Conservation (phyloP, 2,888 invertebrate genomes). For the Cheiracanthium punctorium region DNA sequence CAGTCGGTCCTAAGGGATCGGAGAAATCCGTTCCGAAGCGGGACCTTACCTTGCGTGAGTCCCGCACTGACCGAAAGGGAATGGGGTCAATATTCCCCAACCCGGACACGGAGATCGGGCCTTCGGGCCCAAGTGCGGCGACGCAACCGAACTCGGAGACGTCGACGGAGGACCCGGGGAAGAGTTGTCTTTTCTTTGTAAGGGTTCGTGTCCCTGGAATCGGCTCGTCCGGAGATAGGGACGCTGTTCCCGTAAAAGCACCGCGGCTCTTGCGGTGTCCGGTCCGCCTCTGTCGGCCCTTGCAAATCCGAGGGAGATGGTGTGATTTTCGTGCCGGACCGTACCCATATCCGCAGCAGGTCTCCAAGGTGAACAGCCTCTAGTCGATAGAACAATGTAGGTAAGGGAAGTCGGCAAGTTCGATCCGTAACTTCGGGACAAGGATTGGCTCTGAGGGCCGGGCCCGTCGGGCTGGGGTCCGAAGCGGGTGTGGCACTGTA, state of each 20-base stretch:
- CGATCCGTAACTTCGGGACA: slow-evolving; percentile 80
- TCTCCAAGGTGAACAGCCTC: slow-evolving; percentile 84
- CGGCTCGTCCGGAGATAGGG: slow-evolving; percentile 77
- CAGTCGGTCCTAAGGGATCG: slow-evolving; percentile 75
- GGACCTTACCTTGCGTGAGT: too few relatives aligned
- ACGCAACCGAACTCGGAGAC: too few relatives aligned
- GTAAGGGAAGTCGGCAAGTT: slow-evolving; percentile 84
- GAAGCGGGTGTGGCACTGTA: slow-evolving; percentile 75
- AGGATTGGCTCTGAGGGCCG: slow-evolving; percentile 85
- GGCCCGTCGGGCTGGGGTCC: slow-evolving; percentile 80
- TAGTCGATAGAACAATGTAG: slow-evolving; percentile 83
- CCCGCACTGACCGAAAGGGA: too few relatives aligned
- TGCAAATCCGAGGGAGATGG: too few relatives aligned
- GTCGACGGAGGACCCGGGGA: too few relatives aligned
- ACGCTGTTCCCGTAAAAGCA: slow-evolving; percentile 76
- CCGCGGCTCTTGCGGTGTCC: slow-evolving; percentile 76
- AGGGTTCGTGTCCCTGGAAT: slow-evolving; percentile 77
- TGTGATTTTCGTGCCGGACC: slow-evolving; percentile 70
- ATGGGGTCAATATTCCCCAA: too few relatives aligned
- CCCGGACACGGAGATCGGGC: too few relatives aligned
- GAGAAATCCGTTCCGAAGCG: too few relatives aligned
- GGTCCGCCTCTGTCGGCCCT: too few relatives aligned
- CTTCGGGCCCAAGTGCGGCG: too few relatives aligned
- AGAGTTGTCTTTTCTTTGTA: too few relatives aligned
- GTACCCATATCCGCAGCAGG: slow-evolving; percentile 83